Evolutionary conservation across 2,888 invertebrate genomes (phyloP).

Genomic region (Nemoura dubitans): DNA sequence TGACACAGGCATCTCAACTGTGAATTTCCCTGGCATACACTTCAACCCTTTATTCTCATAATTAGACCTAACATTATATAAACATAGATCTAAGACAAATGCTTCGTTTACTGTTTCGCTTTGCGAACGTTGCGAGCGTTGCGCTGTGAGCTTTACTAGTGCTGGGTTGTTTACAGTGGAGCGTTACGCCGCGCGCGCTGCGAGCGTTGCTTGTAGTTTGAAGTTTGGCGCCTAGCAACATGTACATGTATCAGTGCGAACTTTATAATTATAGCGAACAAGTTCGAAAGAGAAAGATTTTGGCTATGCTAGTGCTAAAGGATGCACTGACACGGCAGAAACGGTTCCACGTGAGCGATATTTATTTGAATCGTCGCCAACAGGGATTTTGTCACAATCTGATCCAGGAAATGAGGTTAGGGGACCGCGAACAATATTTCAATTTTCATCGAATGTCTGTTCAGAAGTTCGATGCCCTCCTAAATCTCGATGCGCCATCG

Average conservation of each 20-base stretch:
- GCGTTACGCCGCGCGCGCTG: too few species aligned
- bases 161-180: too few species aligned
- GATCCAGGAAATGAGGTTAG: constrained; percentile 27
- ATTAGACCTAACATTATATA: too few species aligned
- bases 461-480: not conserved
- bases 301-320: not conserved
- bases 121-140: too few species aligned
- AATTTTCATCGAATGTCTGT: constrained; percentile 23
- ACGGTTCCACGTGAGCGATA: not conserved
- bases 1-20: too few species aligned
- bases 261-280: not conserved
- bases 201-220: too few species aligned
- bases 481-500: not conserved
- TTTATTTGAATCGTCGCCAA: not conserved
- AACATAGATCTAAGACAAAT: too few species aligned
- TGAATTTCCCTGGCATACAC: too few species aligned
- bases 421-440: not conserved
- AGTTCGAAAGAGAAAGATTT: constrained; percentile 9
- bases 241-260: not conserved
- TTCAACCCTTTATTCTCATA: too few species aligned
- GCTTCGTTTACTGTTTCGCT: too few species aligned
- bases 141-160: too few species aligned
- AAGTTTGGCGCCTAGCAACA: too few species aligned
- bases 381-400: constrained; percentile 4
- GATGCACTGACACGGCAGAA: not conserved